Evolutionary conservation across 92 coral and sea anemone species (phyloP).

Genomic region (Ricordea florida): DNA sequence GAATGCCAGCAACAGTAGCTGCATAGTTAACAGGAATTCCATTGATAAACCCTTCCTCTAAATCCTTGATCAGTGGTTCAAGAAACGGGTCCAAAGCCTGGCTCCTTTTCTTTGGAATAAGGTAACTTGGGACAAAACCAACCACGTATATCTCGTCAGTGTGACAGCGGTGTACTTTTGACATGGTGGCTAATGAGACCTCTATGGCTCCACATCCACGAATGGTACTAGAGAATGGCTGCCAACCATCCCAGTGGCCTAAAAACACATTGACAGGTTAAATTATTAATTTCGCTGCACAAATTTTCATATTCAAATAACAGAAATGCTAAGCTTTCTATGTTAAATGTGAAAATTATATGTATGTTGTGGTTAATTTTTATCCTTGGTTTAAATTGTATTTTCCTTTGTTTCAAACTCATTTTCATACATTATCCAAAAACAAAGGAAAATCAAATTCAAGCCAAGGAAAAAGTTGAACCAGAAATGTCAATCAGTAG

Average conservation of each 20-base stretch:
- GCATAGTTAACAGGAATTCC: constrained; percentile 64
- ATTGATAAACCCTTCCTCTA: constrained; percentile 65
- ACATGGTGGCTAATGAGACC: constrained; percentile 69
- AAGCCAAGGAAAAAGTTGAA: no score
- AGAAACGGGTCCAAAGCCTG: constrained; percentile 65
- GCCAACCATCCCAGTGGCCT: constrained; percentile 92
- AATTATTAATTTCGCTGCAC: no score
- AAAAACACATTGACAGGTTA: constrained; percentile 12
- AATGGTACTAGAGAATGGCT: constrained; percentile 63
- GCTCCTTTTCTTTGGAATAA: constrained; percentile 55
- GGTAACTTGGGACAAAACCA: constrained; percentile 68
- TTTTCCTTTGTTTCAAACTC: no score
- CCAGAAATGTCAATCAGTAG: no score
- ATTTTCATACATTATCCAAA: no score
- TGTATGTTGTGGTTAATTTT: no score
- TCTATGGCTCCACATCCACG: constrained; percentile 75
- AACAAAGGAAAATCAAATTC: no score
- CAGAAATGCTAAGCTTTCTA: no score
- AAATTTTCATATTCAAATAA: no score
- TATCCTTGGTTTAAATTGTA: no score
- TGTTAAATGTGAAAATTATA: no score
- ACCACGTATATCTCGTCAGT: constrained; percentile 60
- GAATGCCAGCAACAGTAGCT: constrained; percentile 33
- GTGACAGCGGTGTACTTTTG: constrained; percentile 47
- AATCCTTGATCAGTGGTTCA: constrained; percentile 58